Percentiles rank a stretch among this genome's conserved stretches.
Conservation (phyloP, 2,888 invertebrate genomes). For the Pachycephus smyrnensis region DNA sequence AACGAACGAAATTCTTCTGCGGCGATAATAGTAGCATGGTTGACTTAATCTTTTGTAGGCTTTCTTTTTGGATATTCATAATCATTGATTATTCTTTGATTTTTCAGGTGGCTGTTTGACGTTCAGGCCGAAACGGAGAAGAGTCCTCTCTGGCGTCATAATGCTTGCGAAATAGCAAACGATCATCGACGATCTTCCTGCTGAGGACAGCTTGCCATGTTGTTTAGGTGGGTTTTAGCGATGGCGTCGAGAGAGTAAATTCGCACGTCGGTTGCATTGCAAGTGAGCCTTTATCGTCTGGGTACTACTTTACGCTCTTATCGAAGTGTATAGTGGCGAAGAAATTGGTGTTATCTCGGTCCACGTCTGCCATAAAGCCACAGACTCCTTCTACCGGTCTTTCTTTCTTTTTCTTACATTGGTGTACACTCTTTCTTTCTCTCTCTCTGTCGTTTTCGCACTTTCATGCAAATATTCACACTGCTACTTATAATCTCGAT, state of each 20-base stretch:
- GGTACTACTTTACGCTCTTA: not conserved
- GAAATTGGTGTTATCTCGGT: conserved; percentile 48
- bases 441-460: not conserved
- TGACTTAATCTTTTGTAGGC: not conserved
- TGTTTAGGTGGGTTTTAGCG: conserved; percentile 54
- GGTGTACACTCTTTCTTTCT: not conserved
- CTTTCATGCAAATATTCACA: not conserved
- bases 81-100: conserved; percentile 23
- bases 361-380: conserved; percentile 53
- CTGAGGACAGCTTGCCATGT: conserved; percentile 63
- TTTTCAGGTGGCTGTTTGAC: conserved; percentile 59
- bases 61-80: not conserved
- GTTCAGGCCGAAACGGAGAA: conserved; percentile 53
- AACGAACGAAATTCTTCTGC: not conserved
- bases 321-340: not conserved
- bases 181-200: conserved; percentile 56
- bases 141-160: conserved; percentile 54
- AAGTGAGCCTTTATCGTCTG: not conserved
- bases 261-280: not conserved
- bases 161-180: conserved; percentile 60
- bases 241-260: not conserved
- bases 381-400: conserved; percentile 26
- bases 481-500: not conserved
- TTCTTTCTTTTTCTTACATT: not conserved
- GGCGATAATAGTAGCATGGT: not conserved